Conservation (phyloP, 1,140 invertebrate species). For the Scaptodrosophila lebanonensis region DNA sequence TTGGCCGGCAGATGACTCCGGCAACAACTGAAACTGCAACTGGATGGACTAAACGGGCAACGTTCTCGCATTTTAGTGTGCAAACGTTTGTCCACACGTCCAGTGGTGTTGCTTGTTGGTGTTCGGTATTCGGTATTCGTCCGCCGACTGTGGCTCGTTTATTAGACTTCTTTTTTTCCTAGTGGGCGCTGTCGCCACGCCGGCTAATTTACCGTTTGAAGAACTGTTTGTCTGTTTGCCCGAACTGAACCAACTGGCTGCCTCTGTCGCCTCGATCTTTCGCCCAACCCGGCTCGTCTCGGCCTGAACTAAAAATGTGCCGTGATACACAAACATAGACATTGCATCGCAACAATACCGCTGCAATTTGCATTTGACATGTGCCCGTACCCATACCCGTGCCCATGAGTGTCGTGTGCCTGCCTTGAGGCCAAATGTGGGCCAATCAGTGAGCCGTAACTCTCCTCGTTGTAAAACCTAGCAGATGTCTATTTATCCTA, state of each 20-base stretch:
- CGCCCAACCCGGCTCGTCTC: too few relatives aligned
- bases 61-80: constrained; percentile 62
- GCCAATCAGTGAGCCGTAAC: too few relatives aligned
- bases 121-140: constrained; percentile 21
- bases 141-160: constrained; percentile 14
- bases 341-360: too few relatives aligned
- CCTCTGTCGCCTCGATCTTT: not conserved
- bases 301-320: too few relatives aligned
- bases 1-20: constrained; percentile 20
- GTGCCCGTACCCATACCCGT: too few relatives aligned
- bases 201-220: constrained; percentile 56
- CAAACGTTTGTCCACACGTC: constrained; percentile 71
- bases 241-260: not conserved
- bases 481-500: not conserved
- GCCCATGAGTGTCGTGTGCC: too few relatives aligned
- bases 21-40: too few relatives aligned
- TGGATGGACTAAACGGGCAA: constrained; percentile 17
- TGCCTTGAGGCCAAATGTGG: too few relatives aligned
- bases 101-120: constrained; percentile 61
- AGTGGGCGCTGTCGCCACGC: constrained; percentile 7
- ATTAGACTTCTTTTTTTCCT: constrained; percentile 11
- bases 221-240: constrained; percentile 49
- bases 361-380: too few relatives aligned
- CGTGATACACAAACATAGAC: too few relatives aligned
- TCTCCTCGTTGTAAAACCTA: not conserved